Evolutionary conservation across 1,140 invertebrate species (phyloP), one percentile per base, ranked within the genome.

Genomic region (Acyrthosiphon pisum): DNA sequence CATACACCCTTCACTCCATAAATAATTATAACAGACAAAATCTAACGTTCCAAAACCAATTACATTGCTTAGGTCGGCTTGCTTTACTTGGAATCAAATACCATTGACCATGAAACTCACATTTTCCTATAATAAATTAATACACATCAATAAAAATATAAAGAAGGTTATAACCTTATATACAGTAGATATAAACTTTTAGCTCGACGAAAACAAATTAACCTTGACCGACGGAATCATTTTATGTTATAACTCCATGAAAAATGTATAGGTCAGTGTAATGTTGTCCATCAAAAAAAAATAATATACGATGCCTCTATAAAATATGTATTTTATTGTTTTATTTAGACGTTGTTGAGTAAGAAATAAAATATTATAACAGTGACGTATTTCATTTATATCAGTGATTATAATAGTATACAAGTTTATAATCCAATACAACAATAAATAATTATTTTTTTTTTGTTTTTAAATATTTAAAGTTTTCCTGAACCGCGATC

Each of bases 211-310:
- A 88, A 88, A 22, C 14, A 88, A 88, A 88, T 88, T 48, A 88
- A 88, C 86, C 44, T 87, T 88, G 86, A 35, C 86, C 86, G 30
- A 50, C 46, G 14, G 30, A 88, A 88, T 48, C 44, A 84, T 84
- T 84, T 23, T 84, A 23, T 11, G 37, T 84, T 41, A 26, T 41
- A 84, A 44, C 23, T 84, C 23, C 9, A 23, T 83, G 35, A 83
- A 83, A 76, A 83, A 37, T 83, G 76, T 83, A 83, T 83, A 83
- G 76, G 35, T 83, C 76, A n/a, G 60, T n/a, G 18, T n/a, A 76
- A n/a, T 14, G 18, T 68, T 68, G 11, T 76, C 30, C 60, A n/a
- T 76, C n/a, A n/a, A n/a, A 76, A 76, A 76, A 76, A 60, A 60
- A 18, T n/a, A 6, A 53, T 20, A 76, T 18, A n/a, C 30, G n/a